Evolutionary conservation across 2,888 invertebrate species (phyloP).

Genomic region (Plebejus anna): DNA sequence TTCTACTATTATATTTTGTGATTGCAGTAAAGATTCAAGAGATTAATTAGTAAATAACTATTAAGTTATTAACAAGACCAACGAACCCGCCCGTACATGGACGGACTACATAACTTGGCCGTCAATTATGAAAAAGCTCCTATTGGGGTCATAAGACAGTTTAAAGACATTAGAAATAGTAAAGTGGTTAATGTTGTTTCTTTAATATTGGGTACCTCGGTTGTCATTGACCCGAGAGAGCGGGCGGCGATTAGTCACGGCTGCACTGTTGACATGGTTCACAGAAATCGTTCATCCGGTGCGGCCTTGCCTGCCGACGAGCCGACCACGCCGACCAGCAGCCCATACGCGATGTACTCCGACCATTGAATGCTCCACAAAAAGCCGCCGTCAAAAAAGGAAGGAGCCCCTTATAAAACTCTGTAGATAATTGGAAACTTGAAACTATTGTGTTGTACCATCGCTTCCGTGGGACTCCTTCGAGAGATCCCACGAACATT

Average conservation of each 20-base stretch:
- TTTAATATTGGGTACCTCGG: slow-evolving; percentile 33
- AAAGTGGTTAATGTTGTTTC: background rate
- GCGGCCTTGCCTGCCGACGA: slow-evolving; percentile 59
- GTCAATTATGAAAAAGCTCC: background rate
- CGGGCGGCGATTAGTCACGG: slow-evolving; percentile 60
- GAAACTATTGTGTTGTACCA: slow-evolving; percentile 23
- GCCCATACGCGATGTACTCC: slow-evolving; percentile 16
- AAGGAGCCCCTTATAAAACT: slow-evolving; percentile 25
- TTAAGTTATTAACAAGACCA: background rate
- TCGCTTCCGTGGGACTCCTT: slow-evolving; percentile 29
- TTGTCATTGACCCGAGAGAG: slow-evolving; percentile 52
- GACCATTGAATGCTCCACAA: slow-evolving; percentile 14
- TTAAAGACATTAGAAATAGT: slow-evolving; percentile 1
- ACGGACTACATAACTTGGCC: background rate
- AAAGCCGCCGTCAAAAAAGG: slow-evolving; percentile 28
- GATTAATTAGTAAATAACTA: background rate
- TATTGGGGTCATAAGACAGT: background rate
- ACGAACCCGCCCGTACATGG: background rate
- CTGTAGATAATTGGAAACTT: slow-evolving; percentile 28
- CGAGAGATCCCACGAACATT: slow-evolving; percentile 9
- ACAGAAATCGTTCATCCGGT: slow-evolving; percentile 67
- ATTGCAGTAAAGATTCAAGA: background rate
- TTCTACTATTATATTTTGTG: background rate
- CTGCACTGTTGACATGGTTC: slow-evolving; percentile 66
- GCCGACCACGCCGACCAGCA: slow-evolving; percentile 20